Percentiles rank a stretch among this genome's conserved stretches.
Evolutionary conservation across 1,140 invertebrate species (phyloP).

Genomic region (Solen grandis): DNA sequence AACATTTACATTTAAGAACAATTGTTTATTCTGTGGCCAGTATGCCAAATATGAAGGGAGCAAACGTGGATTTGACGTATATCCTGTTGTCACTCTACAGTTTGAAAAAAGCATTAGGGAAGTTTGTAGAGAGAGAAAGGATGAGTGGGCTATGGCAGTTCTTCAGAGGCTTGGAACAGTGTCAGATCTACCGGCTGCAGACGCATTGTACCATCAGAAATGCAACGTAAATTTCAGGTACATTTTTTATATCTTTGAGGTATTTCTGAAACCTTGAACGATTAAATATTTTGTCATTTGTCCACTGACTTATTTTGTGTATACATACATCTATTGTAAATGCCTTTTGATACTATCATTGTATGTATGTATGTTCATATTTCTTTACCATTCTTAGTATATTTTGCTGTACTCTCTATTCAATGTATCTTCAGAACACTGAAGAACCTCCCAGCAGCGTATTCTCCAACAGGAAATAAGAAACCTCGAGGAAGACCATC

Average conservation of each 20-base stretch:
- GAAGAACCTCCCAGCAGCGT: no score
- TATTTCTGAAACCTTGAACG: slow-evolving; percentile 18
- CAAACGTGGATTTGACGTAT: slow-evolving; percentile 7
- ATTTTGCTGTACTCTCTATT: no score
- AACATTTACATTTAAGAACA: slow-evolving; percentile 5
- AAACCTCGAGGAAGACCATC: no score
- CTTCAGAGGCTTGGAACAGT: background rate
- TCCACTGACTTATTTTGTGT: no score
- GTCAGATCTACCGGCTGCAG: slow-evolving; percentile 2
- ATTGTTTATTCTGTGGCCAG: slow-evolving; percentile 21
- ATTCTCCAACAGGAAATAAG: no score
- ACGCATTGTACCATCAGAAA: slow-evolving; percentile 31
- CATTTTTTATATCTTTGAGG: background rate
- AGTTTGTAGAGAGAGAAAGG: slow-evolving; percentile 2
- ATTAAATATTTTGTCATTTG: no score
- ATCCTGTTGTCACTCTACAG: slow-evolving; percentile 15
- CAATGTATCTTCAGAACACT: no score
- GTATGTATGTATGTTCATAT: no score
- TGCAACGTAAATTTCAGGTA: slow-evolving; percentile 40
- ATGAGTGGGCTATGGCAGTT: slow-evolving; percentile 16
- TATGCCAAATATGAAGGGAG: background rate
- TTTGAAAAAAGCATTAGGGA: slow-evolving; percentile 9
- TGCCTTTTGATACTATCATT: no score
- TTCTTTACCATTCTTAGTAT: no score
- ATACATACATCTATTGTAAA: no score